A percentile compares a stretch with the other conserved stretches of the same genome.
phyloP scores from a whole-genome alignment of 1,140 invertebrate genomes.

The honey bee (Apis mellifera) region DNA sequence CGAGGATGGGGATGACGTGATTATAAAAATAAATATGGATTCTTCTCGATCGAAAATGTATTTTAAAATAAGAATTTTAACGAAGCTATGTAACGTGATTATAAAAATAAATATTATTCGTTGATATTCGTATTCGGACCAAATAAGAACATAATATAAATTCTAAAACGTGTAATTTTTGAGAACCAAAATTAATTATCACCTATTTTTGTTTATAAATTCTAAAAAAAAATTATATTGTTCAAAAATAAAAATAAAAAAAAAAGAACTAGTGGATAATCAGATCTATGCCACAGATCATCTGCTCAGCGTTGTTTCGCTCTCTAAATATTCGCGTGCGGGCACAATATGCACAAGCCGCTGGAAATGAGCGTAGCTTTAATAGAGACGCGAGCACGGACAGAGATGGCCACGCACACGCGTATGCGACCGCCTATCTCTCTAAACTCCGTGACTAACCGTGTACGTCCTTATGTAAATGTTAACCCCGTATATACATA shows the following conservation, averaged over 20 bases:
- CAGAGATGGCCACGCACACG: constrained; percentile 21
- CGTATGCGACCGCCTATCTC: constrained; percentile 7
- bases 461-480: neutral
- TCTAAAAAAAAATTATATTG: neutral
- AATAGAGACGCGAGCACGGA: constrained; percentile 64
- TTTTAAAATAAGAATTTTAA: too few species aligned
- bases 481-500: neutral
- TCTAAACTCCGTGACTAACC: neutral
- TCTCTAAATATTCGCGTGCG: neutral
- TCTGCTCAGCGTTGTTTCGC: neutral
- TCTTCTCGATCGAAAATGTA: too few species aligned
- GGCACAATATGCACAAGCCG: constrained; percentile 32
- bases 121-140: too few species aligned
- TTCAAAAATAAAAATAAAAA: neutral
- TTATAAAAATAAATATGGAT: too few species aligned
- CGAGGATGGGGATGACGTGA: too few species aligned
- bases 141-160: too few species aligned
- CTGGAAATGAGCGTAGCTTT: constrained; percentile 66
- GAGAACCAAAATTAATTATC: too few species aligned
- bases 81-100: too few species aligned
- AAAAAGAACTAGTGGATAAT: neutral
- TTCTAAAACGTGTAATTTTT: too few species aligned
- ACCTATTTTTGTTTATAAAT: too few species aligned
- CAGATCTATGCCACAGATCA: too few species aligned
- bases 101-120: too few species aligned